A percentile compares a stretch with the other conserved stretches of the same genome.
Conservation (phyloP, 1,140 invertebrate species). For the Pinna nobilis region DNA sequence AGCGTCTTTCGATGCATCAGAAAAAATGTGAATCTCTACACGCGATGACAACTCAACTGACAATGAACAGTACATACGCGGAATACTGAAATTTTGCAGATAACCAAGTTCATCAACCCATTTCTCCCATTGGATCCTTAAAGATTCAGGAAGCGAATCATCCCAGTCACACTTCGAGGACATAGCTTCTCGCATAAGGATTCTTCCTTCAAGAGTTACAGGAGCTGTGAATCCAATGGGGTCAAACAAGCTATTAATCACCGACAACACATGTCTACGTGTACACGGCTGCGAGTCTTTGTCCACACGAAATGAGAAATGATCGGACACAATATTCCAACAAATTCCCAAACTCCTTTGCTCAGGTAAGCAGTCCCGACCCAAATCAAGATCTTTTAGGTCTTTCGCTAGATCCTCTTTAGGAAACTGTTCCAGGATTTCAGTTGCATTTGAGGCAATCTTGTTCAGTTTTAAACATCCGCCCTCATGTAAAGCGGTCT, state of each 20-base stretch:
- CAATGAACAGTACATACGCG: conserved; percentile 23
- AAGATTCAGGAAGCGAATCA: conserved; percentile 22
- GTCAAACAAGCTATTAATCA: conserved; percentile 21
- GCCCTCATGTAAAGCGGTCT: background rate
- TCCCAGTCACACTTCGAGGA: conserved; percentile 37
- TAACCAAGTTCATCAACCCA: conserved; percentile 28
- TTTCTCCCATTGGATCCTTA: conserved; percentile 26
- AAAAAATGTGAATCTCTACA: conserved; percentile 34
- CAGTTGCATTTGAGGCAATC: background rate
- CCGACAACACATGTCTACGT: conserved; percentile 10
- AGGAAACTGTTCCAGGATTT: background rate
- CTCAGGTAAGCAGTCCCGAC: conserved; percentile 12
- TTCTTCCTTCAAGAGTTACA: conserved; percentile 40
- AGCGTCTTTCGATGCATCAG: conserved; percentile 43
- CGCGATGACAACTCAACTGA: conserved; percentile 71
- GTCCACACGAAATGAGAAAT: conserved; percentile 20
- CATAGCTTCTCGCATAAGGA: conserved; percentile 27
- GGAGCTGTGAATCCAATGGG: conserved; percentile 48
- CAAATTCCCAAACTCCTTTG: conserved; percentile 35
- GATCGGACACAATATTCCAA: conserved; percentile 35
- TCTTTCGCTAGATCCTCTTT: conserved; percentile 23
- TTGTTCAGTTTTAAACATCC: conserved; percentile 2
- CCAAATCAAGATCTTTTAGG: conserved; percentile 25
- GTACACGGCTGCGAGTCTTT: conserved; percentile 37
- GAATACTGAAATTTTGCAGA: conserved; percentile 20